A percentile compares a stretch with the other conserved stretches of the same genome.
Conservation (phyloP, 2,797 vertebrate species). For the Coreius guichenoti region DNA sequence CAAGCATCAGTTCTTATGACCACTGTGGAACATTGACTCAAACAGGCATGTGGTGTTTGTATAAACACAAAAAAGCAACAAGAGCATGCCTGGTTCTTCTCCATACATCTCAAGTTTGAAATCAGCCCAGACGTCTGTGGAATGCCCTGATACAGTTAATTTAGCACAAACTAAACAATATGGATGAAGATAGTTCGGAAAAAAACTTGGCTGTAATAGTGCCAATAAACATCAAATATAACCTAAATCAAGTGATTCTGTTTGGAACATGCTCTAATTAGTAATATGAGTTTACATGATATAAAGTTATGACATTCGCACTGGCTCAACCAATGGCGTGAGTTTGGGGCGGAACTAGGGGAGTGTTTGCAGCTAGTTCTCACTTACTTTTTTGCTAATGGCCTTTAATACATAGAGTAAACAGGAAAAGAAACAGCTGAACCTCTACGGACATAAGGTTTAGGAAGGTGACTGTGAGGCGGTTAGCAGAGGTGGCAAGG, state of each 20-base stretch:
- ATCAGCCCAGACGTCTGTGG: background rate
- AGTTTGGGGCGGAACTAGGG: background rate
- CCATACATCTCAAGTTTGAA: conserved; percentile 8
- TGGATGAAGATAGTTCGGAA: background rate
- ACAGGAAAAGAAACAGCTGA: conserved; percentile 21
- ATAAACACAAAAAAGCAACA: conserved; percentile 5
- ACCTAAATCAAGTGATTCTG: background rate
- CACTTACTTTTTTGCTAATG: background rate
- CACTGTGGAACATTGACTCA: background rate
- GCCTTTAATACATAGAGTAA: conserved; percentile 2
- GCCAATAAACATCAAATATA: background rate
- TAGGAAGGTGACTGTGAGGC: background rate
- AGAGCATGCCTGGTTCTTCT: background rate
- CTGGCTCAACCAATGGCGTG: background rate
- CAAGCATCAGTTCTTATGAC: background rate
- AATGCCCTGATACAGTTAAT: conserved; percentile 4
- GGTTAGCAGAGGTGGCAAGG: background rate
- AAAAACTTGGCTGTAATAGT: background rate
- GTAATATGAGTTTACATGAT: background rate
- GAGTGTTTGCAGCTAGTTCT: background rate
- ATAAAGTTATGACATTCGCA: background rate
- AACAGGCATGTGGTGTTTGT: background rate
- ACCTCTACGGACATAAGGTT: background rate
- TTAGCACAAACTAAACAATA: background rate
- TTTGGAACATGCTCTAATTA: background rate